A percentile compares a stretch with the other conserved stretches of the same genome.
These are phyloP conservation scores for Helicoverpa zea DNA, from an alignment of 1,140 invertebrate genomes.

Conservation along the genomic window DNA sequence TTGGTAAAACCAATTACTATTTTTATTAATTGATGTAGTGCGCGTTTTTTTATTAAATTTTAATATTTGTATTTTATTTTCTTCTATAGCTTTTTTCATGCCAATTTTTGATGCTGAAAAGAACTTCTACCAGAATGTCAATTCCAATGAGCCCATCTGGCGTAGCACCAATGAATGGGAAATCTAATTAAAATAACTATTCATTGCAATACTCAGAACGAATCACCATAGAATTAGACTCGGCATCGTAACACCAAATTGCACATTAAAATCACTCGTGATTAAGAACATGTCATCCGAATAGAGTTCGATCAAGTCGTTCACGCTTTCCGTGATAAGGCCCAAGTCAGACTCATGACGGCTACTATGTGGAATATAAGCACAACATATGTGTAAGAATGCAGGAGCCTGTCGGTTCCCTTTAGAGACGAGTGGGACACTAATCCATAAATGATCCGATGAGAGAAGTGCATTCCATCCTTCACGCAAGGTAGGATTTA, in stretches of 20 bases:
- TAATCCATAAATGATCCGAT: background rate
- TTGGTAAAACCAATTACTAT: slow-evolving; percentile 55
- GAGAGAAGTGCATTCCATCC: background rate
- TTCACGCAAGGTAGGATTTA: background rate
- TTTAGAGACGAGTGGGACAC: background rate
- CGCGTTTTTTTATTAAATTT: slow-evolving; percentile 47
- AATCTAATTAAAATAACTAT: background rate
- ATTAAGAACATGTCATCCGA: slow-evolving; percentile 34
- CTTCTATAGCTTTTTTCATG: slow-evolving; percentile 34
- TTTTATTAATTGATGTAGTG: slow-evolving; percentile 40
- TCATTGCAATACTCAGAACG: background rate
- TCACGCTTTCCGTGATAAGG: background rate
- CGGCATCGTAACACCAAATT: slow-evolving; percentile 2
- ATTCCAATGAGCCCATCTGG: no score
- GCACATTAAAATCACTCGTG: slow-evolving; percentile 44
- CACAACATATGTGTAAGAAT: background rate
- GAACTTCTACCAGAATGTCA: slow-evolving; percentile 51
- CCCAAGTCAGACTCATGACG: background rate
- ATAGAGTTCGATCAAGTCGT: slow-evolving; percentile 1
- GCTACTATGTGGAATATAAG: background rate
- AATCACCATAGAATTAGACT: background rate
- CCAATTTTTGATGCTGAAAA: slow-evolving; percentile 20
- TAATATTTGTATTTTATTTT: slow-evolving; percentile 43
- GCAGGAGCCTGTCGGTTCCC: background rate
- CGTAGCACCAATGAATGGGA: slow-evolving; percentile 46